A percentile compares a stretch with the other conserved stretches of the same genome.
Evolutionary conservation across 1,140 invertebrate species (phyloP).

Genomic region (Platorchestia sp.): DNA sequence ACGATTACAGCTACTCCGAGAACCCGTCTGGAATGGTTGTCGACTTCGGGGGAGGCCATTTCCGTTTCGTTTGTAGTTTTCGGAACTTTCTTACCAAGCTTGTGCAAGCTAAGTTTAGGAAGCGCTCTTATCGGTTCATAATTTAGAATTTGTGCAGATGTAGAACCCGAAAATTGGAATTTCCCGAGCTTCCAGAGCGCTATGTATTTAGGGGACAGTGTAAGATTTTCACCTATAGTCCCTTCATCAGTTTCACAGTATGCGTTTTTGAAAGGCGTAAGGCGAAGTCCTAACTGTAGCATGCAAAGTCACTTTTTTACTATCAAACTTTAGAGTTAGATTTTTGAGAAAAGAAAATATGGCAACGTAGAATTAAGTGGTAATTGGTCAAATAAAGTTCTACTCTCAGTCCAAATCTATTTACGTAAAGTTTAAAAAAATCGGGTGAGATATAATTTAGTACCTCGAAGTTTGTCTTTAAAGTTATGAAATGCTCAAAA

Average conservation of each 20-base stretch:
- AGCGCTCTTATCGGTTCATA: background rate
- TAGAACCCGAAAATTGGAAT: background rate
- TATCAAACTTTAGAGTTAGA: background rate
- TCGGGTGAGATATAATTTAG: too few species aligned
- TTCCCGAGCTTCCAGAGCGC: background rate
- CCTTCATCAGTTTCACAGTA: too few species aligned
- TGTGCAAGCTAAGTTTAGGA: background rate
- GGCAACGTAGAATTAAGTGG: too few species aligned
- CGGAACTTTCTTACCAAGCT: background rate
- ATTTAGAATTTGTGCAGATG: background rate
- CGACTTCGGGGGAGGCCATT: background rate
- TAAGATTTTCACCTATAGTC: background rate
- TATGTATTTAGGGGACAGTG: background rate
- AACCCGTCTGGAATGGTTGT: background rate
- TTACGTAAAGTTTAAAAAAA: too few species aligned
- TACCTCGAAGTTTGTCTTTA: too few species aligned
- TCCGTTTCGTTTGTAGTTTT: background rate
- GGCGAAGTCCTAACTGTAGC: background rate
- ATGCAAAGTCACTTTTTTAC: background rate
- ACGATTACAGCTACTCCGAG: conserved; percentile 28
- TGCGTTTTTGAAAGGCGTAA: too few species aligned
- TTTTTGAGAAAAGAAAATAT: background rate
- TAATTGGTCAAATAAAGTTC: too few species aligned
- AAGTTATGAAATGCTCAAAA: too few species aligned
- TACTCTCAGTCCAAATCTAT: too few species aligned